phyloP scores from a whole-genome alignment of 2,888 invertebrate species.

The Balanococcus diminutus region DNA sequence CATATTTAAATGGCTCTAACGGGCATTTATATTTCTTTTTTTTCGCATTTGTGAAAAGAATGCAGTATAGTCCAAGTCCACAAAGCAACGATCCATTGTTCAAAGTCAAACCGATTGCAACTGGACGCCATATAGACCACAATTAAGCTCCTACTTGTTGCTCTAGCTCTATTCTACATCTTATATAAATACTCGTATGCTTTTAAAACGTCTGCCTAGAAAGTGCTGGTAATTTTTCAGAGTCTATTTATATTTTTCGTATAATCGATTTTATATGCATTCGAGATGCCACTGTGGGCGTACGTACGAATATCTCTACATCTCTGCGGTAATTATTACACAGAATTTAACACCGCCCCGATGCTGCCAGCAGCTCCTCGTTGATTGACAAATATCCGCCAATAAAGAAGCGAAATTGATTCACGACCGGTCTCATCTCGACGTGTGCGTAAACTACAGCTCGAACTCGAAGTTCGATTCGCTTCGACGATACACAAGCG shows the following conservation, averaged over 20 bases:
- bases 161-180: not conserved
- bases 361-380: not conserved
- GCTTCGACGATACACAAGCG: not conserved
- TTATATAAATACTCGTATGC: conserved; percentile 1
- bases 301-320: not conserved
- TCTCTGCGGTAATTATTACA: not conserved
- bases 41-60: conserved; percentile 7
- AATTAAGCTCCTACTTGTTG: conserved; percentile 42
- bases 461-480: not conserved
- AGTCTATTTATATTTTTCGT: not conserved
- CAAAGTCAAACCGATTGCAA: conserved; percentile 2
- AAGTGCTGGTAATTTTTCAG: conserved; percentile 33
- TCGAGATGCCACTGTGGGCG: not conserved
- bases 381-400: conserved; percentile 30
- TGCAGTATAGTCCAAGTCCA: not conserved
- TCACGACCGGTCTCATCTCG: not conserved
- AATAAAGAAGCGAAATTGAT: conserved; percentile 26
- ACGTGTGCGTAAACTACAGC: not conserved
- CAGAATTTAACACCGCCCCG: not conserved
- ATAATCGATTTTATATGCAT: conserved; percentile 35
- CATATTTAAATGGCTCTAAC: not conserved
- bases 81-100: conserved; percentile 19
- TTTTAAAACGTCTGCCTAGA: conserved; percentile 9
- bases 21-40: not conserved
- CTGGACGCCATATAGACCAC: not conserved